Evolutionary conservation across 2,797 vertebrate genomes (phyloP).

Genomic region (Betta splendens): DNA sequence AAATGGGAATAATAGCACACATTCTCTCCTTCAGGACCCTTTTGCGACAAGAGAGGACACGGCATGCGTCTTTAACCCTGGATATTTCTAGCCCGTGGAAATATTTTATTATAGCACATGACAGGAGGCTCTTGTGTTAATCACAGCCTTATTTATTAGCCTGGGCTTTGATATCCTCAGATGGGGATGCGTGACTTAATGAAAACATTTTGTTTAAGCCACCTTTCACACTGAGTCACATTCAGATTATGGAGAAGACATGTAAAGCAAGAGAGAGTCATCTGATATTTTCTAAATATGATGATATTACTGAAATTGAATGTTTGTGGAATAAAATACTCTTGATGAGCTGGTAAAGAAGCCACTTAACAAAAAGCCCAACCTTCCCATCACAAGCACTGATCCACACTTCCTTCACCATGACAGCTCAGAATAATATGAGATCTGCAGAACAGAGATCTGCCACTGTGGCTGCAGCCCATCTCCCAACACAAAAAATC

Average conservation of each 20-base stretch:
- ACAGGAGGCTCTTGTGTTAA: not conserved
- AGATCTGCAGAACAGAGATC: conserved; percentile 56
- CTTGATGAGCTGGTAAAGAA: not conserved
- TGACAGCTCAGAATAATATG: conserved; percentile 49
- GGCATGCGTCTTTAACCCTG: not conserved
- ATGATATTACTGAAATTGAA: no score
- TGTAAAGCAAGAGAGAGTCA: no score
- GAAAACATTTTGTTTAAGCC: not conserved
- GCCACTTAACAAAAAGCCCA: conserved; percentile 14
- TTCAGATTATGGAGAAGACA: no score
- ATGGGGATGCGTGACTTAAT: not conserved
- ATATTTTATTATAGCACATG: not conserved
- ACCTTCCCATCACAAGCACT: conserved; percentile 36
- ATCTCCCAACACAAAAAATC: conserved; percentile 73
- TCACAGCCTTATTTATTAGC: not conserved
- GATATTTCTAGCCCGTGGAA: not conserved
- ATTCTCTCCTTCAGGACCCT: not conserved
- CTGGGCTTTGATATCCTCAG: no score
- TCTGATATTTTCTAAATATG: no score
- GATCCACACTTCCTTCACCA: conserved; percentile 60
- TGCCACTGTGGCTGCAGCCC: conserved; percentile 47
- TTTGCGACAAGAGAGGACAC: not conserved
- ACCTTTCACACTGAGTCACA: no score
- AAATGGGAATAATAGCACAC: not conserved
- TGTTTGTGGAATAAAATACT: no score